Base-by-base conservation (phyloP, 1,140 invertebrate genomes). In the Melitaea cinxia region DNA sequence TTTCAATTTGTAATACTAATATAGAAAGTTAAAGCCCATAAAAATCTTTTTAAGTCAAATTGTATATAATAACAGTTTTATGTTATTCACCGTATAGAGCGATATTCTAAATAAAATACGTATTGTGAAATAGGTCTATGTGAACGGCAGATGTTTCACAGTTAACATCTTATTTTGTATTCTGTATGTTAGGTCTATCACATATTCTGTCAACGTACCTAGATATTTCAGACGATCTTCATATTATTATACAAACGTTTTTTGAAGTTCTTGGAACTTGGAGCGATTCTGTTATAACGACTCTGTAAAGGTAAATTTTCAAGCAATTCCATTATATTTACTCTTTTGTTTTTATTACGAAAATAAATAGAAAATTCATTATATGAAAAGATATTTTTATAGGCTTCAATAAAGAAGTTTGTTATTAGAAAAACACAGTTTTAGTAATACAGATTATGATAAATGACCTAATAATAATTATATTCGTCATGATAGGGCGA, bases 141-240 rank as follows among this genome's bases (percentile, higher is more conserved):
- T 47, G 42, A 30, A 58, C 24, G 23, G 15, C 24, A 58, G 26
- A 47, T 58, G 42, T 47, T 58, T 45, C 37, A 39, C 53, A 10
- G 0, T 37, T 47, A 60, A 61, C 53, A 42, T 61, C 59, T 61
- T 61, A 61, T 61, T 53, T 53, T 26, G 50, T 49, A 61, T 61
- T 61, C 59, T 15, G 35, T 26, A 19, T 37, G 33, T 28, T 33
- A 14, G 19, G 33, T 35, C 23, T 61, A 33, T 53, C 59, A 61
- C 15, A 42, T 53, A 61, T 61, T 61, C 59, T 26, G 59, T 61
- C 35, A 53, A 61, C 59, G 59, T 61, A 47, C 42, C 19, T 47
- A 28, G 30, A 52, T 53, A 42, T 61, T 53, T 53, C 26, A 61
- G 59, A 12, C 50, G 33, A 61, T 61, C 59, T 52, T 53, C 50